Evolutionary conservation across 1,140 invertebrate species (phyloP).

Genomic region (Heliconius congener): DNA sequence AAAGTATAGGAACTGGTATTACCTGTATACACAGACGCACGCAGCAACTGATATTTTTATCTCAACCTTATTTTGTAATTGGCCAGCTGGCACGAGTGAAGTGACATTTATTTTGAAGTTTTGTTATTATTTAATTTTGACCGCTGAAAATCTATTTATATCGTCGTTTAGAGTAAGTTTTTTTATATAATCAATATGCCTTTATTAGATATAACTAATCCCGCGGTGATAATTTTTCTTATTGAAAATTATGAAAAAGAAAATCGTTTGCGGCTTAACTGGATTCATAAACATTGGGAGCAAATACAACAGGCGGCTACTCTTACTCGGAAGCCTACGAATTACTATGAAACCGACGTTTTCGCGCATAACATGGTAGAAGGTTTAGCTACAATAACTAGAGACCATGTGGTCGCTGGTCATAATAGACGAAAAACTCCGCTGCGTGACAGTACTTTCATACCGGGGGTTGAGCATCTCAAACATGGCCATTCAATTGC

Average conservation of each 20-base stretch:
- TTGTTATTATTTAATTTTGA: conserved; percentile 34
- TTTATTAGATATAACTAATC: conserved; percentile 59
- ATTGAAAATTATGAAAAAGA: conserved; percentile 68
- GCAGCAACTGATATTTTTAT: conserved; percentile 44
- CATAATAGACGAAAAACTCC: conserved; percentile 50
- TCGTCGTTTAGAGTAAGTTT: conserved; percentile 34
- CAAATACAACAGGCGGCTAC: conserved; percentile 58
- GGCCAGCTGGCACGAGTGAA: conserved; percentile 35
- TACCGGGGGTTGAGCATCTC: conserved; percentile 51
- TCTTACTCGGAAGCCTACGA: conserved; percentile 52
- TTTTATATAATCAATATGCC: conserved; percentile 48
- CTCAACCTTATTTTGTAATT: conserved; percentile 46
- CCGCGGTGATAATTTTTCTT: conserved; percentile 58
- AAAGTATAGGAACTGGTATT: conserved; percentile 37
- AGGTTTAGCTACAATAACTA: conserved; percentile 53
- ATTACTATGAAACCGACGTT: conserved; percentile 60
- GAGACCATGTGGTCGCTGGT: conserved; percentile 51
- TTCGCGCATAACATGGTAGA: conserved; percentile 53
- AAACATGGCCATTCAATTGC: conserved; percentile 54
- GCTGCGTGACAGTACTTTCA: conserved; percentile 48
- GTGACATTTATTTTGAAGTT: conserved; percentile 41
- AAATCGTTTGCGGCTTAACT: conserved; percentile 61
- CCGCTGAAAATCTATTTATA: conserved; percentile 29
- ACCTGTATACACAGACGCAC: conserved; percentile 34
- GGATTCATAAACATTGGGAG: conserved; percentile 56